Percentiles rank a stretch among this genome's conserved stretches.
Evolutionary conservation across 1,140 invertebrate species (phyloP).

Genomic region (Micrasema longulum): DNA sequence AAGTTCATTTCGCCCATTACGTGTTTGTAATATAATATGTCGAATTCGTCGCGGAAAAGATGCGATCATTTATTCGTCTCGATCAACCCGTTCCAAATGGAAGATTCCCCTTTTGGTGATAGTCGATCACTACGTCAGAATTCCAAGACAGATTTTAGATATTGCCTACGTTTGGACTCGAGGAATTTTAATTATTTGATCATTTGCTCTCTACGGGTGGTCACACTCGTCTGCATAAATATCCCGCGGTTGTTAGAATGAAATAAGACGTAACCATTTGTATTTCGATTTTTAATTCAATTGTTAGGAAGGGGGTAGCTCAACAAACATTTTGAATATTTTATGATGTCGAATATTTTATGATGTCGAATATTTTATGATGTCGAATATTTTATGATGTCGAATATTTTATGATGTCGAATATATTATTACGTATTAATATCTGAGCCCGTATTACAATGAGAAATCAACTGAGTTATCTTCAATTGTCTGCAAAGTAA

Average conservation of each 20-base stretch:
- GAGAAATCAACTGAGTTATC: too few relatives aligned
- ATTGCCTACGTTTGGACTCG: constrained; percentile 1
- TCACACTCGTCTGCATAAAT: constrained; percentile 35
- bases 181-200: constrained; percentile 42
- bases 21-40: neutral
- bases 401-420: too few relatives aligned
- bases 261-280: constrained; percentile 22
- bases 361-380: too few relatives aligned
- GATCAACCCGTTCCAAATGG: neutral
- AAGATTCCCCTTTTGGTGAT: constrained; percentile 8
- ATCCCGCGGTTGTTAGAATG: constrained; percentile 32
- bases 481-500: too few relatives aligned
- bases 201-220: constrained; percentile 36
- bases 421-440: too few relatives aligned
- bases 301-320: constrained; percentile 24
- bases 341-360: too few relatives aligned
- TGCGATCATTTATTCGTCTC: constrained; percentile 2
- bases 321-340: neutral
- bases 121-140: neutral
- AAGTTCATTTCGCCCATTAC: neutral
- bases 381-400: too few relatives aligned
- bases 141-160: constrained; percentile 5
- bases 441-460: too few relatives aligned
- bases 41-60: neutral
- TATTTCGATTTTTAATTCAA: constrained; percentile 37